Evolutionary conservation across 2,888 invertebrate species (phyloP).

Genomic region (Deilephila porcellus): DNA sequence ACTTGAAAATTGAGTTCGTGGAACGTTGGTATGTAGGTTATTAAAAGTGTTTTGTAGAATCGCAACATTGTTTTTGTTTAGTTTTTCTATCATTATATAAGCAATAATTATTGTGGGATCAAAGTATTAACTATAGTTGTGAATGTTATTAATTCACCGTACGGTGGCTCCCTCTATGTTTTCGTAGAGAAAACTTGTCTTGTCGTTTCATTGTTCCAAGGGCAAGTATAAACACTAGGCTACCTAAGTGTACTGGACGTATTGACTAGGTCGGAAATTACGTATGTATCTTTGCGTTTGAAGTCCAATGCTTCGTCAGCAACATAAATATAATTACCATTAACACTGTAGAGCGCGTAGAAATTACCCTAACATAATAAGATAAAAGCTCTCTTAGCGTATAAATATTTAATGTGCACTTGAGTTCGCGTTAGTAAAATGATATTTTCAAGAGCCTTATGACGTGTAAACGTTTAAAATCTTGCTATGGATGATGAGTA

Average conservation of each 20-base stretch:
- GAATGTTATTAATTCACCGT: too few relatives aligned
- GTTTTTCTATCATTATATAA: background rate
- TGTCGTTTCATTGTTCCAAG: too few relatives aligned
- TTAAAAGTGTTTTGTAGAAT: background rate
- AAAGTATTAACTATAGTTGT: too few relatives aligned
- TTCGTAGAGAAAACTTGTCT: too few relatives aligned
- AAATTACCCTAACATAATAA: slow-evolving; percentile 8
- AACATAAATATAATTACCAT: background rate
- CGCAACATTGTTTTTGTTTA: background rate
- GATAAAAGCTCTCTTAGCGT: slow-evolving; percentile 16
- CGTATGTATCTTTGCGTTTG: background rate
- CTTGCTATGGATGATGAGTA: background rate
- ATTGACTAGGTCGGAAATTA: too few relatives aligned
- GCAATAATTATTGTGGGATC: background rate
- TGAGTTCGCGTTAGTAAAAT: background rate
- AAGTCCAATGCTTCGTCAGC: background rate
- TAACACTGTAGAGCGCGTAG: background rate
- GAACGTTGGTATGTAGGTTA: slow-evolving; percentile 8
- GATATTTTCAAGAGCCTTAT: slow-evolving; percentile 11
- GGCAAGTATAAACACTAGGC: too few relatives aligned
- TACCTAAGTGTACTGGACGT: background rate
- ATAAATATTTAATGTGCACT: slow-evolving; percentile 16
- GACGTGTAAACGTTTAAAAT: slow-evolving; percentile 15
- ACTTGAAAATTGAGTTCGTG: slow-evolving; percentile 4
- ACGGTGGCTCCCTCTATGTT: too few relatives aligned